phyloP scores from a whole-genome alignment of 2,888 invertebrate species.

The Ochlodes sylvanus region DNA sequence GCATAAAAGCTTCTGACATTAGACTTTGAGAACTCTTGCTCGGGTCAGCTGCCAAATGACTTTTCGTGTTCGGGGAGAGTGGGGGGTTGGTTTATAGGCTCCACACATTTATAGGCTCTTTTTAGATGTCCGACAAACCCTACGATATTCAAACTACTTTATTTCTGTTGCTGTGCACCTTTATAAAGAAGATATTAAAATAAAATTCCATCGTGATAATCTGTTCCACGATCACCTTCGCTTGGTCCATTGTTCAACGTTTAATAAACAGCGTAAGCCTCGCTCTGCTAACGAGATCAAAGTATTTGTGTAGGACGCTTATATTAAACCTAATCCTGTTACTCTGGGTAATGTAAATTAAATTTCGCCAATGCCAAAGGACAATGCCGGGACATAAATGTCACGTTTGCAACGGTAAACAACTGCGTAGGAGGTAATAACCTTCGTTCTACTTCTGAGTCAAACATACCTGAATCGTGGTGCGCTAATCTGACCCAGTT shows the following conservation, averaged over 20 bases:
- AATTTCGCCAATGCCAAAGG: constrained; percentile 49
- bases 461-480: no score
- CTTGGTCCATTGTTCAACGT: constrained; percentile 49
- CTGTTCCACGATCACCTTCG: constrained; percentile 3
- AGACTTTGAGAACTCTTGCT: no score
- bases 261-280: constrained; percentile 53
- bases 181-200: background rate
- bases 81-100: no score
- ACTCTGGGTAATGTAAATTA: constrained; percentile 59
- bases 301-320: constrained; percentile 66
- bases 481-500: no score
- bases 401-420: constrained; percentile 19
- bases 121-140: background rate
- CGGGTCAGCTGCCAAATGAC: no score
- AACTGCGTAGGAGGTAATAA: background rate
- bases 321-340: constrained; percentile 64
- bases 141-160: background rate
- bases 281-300: constrained; percentile 63
- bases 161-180: background rate
- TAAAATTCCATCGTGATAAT: background rate
- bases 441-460: background rate
- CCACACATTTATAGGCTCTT: no score
- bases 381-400: constrained; percentile 23
- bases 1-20: no score
- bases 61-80: no score